Evolutionary conservation across 92 coral and sea anemone genomes (phyloP), one percentile per base, ranked within the genome.

Genomic region (Porites divaricata): DNA sequence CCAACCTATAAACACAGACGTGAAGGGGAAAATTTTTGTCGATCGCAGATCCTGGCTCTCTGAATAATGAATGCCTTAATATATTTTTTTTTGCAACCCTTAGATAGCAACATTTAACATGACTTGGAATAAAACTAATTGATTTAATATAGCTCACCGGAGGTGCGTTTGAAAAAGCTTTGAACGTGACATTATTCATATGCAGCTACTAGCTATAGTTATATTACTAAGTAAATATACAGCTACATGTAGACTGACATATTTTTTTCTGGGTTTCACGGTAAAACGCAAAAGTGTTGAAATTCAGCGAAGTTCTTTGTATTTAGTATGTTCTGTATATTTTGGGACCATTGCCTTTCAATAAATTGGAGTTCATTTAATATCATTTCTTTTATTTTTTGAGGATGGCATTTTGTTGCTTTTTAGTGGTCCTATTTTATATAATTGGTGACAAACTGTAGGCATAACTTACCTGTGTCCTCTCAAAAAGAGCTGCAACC

Each of bases 41-140:
- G 57, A 8, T 23, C 6, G 64, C 48, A 21, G 71, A 11, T 13
- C 22, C 19, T 68, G 73, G 63, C 7, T 8, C 20, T 23, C 61
- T 78, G 72, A 78, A 78, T 78, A 49, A 78, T 78, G 22, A 19
- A 78, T 78, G 50, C 10, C 28, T 21, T 8, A 71, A 58, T 26
- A 63, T 78, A 9, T 8, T 53, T 45, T n/a, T n/a, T 12, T 8
- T 2, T 6, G 17, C n/a, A 2, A 54, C 59, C 16, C 16, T 11
- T 41, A 5, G 20, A 2, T 28, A 23, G 73, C 49, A 26, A 52
- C 65, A 5, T 24, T 68, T 68, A 20, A 12, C 16, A 12, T 4
- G 26, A 61, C 65, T 2, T 61, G 65, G 21, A 61, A 61, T 0
- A 15, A 4, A 35, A 35, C 45, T 35, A 4, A 35, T 0, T 15